Conservation (phyloP, 1,140 invertebrate genomes). For the Drosophila tani region DNA sequence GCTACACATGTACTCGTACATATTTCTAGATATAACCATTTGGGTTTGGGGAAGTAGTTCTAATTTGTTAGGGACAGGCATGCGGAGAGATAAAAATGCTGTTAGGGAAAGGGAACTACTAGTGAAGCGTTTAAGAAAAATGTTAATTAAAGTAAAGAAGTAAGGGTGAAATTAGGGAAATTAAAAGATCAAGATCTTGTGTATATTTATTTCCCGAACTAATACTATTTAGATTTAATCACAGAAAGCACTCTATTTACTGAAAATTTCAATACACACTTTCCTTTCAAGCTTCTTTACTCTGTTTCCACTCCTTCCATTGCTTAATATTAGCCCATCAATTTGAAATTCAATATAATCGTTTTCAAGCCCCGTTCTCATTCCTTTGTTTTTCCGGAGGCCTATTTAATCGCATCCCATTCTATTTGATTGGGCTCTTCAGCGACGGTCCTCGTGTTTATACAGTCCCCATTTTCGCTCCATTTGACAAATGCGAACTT, state of each 20-base stretch:
- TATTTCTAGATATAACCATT: background rate
- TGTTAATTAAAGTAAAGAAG: background rate
- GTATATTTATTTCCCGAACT: background rate
- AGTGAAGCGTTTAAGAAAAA: background rate
- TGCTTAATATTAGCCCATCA: background rate
- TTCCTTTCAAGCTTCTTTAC: background rate
- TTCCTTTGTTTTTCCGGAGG: constrained; percentile 3
- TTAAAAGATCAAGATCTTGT: too few species aligned
- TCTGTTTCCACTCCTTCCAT: background rate
- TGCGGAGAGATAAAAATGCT: background rate
- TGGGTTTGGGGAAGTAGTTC: background rate
- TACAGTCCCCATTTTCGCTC: constrained; percentile 35
- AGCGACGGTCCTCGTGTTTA: constrained; percentile 18
- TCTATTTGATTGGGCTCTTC: constrained; percentile 24
- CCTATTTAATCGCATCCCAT: constrained; percentile 17
- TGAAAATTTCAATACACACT: too few species aligned
- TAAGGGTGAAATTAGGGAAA: background rate
- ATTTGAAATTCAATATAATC: constrained; percentile 23
- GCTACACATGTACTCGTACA: background rate
- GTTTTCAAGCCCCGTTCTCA: background rate
- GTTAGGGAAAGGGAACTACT: too few species aligned
- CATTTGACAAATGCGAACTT: constrained; percentile 52
- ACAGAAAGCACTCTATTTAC: background rate
- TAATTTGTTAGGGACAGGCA: background rate
- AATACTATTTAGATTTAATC: background rate